Evolutionary conservation across 2,797 vertebrate genomes (phyloP).

Genomic region (Muscicapa striata): DNA sequence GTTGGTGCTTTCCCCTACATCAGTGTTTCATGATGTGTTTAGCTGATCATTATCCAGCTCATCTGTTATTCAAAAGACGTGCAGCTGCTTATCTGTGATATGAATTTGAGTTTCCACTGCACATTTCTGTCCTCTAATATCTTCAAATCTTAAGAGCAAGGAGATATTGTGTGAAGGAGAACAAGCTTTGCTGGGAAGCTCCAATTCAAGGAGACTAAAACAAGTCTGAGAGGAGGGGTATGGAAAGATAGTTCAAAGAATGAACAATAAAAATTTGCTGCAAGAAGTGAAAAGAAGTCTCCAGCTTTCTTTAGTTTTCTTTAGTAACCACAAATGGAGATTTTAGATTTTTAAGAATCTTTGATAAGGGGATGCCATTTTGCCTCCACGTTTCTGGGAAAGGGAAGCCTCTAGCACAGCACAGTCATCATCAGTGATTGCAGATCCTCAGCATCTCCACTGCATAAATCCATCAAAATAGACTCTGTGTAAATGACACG

Average conservation of each 20-base stretch:
- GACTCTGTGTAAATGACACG: rapidly evolving
- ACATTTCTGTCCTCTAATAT: neutral
- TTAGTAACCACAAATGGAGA: neutral
- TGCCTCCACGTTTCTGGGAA: neutral
- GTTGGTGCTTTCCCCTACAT: neutral
- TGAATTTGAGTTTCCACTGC: neutral
- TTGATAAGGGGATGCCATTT: neutral
- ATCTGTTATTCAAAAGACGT: neutral
- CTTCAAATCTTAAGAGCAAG: neutral
- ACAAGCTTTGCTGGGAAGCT: neutral
- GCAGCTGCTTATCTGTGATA: neutral
- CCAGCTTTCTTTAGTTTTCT: neutral
- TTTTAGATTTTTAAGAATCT: neutral
- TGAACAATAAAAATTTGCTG: neutral
- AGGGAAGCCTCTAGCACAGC: neutral
- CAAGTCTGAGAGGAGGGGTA: neutral
- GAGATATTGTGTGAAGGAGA: neutral
- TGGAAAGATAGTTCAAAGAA: neutral
- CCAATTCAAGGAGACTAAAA: neutral
- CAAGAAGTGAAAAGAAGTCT: neutral
- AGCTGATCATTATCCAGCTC: neutral
- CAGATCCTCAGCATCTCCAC: neutral
- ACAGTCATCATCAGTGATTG: rapidly evolving
- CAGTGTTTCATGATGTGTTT: neutral
- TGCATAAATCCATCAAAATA: neutral